Evolutionary conservation across 2,113 vertebrate species (phyloP), one percentile per base, ranked within the genome.

Genomic region (Leucosticte australis): DNA sequence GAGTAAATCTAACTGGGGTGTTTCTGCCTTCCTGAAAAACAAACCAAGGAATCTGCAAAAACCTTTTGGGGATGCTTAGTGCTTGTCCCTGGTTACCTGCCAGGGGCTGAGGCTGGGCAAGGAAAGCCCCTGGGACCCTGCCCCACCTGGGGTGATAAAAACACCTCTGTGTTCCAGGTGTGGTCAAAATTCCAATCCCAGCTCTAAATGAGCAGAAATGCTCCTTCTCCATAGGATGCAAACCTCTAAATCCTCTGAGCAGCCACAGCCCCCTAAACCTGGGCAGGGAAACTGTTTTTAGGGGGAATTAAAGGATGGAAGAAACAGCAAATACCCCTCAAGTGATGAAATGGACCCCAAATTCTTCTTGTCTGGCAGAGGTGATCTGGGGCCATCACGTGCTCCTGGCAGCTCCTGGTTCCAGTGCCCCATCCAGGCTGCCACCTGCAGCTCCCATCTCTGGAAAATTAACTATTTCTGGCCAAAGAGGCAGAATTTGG

Each of bases 371-470:
- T 8, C 17, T 47, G 52, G 23, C 24, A 26, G 73, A 42, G 56
- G 13, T 4, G 33, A 5, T 19, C 5, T 10, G 3, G 7, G 42
- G 5, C 24, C 7, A 2, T 12, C 7, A 0, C 15, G 1, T 24
- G 4, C 20, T 22, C 42, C 21, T 4, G 37, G 21, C 62, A 76
- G 37, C 31, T 67, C 60, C 70, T 33, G 13, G 10, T 33, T 22
- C 13, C n/a, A 44, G 79, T 2, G 10, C 12, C 9, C 0, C 14
- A 33, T 10, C 74, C 42, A 7, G 1, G 24, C 42, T 80, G 52
- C 33, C 3, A 9, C 23, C 18, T n/a, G 26, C 11, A 27, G 27
- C n/a, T n/a, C 13, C 30, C 11, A 2, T 3, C 18, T 0, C 14
- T 7, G 20, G 28, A 55, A 56, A 78, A 74, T 8, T 6, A 26